These are phyloP conservation scores for Alentia gelatinosa DNA, from an alignment of 2,888 invertebrate genomes.

Conservation along the genomic window DNA sequence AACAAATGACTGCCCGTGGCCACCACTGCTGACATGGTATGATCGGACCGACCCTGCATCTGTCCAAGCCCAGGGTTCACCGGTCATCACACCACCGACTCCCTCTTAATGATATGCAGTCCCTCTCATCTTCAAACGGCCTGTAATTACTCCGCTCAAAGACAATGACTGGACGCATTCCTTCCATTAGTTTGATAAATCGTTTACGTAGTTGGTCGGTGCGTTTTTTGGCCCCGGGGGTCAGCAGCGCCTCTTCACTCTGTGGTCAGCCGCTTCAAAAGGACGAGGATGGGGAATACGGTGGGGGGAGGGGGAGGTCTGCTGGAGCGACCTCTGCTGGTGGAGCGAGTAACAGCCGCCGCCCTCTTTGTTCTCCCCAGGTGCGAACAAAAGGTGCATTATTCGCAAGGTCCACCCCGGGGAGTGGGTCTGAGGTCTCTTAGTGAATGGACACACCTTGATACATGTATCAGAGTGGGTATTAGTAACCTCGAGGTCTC, in stretches of 20 bases:
- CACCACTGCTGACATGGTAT: background rate
- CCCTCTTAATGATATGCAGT: conserved; percentile 32
- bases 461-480: background rate
- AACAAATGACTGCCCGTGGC: background rate
- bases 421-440: background rate
- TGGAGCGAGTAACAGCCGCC: background rate
- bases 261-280: conserved; percentile 47
- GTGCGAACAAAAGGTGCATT: conserved; percentile 35
- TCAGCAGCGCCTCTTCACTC: background rate
- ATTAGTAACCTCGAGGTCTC: background rate
- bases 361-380: conserved; percentile 40
- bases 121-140: conserved; percentile 43
- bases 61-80: background rate
- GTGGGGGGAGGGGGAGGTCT: background rate
- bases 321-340: background rate
- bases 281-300: too few relatives aligned
- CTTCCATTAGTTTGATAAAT: conserved; percentile 51
- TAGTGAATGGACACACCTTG: background rate
- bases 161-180: conserved; percentile 48
- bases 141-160: conserved; percentile 43
- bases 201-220: conserved; percentile 26
- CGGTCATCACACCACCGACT: background rate
- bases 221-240: background rate
- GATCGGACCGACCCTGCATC: background rate
- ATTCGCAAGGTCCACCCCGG: background rate